Conservation (phyloP, 2,888 invertebrate species). For the Apamea anceps region DNA sequence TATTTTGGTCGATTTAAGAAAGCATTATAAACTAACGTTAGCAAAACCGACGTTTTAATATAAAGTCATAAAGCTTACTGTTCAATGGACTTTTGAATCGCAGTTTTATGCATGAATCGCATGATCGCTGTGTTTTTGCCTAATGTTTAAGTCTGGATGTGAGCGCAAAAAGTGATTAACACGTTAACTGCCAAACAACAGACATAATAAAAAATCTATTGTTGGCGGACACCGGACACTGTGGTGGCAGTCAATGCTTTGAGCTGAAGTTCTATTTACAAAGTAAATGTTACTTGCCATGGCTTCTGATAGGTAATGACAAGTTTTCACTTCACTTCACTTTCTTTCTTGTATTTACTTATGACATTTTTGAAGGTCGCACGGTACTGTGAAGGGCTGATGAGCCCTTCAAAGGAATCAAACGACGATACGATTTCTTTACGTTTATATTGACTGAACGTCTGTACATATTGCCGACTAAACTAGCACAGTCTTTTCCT, state of each 20-base stretch:
- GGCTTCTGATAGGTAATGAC: background rate
- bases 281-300: conserved; percentile 5
- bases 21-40: conserved; percentile 15
- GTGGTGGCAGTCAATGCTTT: background rate
- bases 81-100: conserved; percentile 33
- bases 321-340: background rate
- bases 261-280: background rate
- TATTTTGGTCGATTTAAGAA: conserved; percentile 7
- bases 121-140: conserved; percentile 20
- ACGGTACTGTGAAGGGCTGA: too few species aligned
- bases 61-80: conserved; percentile 19
- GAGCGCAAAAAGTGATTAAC: conserved; percentile 3
- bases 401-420: too few species aligned
- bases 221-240: too few species aligned
- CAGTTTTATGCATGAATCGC: conserved; percentile 32
- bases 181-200: too few species aligned
- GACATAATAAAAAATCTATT: too few species aligned
- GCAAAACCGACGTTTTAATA: conserved; percentile 35
- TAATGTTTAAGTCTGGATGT: conserved; percentile 3
- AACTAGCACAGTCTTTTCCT: too few species aligned
- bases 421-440: too few species aligned
- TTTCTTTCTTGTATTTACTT: too few species aligned
- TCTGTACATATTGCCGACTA: too few species aligned
- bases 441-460: too few species aligned
- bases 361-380: background rate